These are phyloP conservation scores for Notodonta dromedarius DNA, from an alignment of 2,888 invertebrate species.

Conservation along the genomic window DNA sequence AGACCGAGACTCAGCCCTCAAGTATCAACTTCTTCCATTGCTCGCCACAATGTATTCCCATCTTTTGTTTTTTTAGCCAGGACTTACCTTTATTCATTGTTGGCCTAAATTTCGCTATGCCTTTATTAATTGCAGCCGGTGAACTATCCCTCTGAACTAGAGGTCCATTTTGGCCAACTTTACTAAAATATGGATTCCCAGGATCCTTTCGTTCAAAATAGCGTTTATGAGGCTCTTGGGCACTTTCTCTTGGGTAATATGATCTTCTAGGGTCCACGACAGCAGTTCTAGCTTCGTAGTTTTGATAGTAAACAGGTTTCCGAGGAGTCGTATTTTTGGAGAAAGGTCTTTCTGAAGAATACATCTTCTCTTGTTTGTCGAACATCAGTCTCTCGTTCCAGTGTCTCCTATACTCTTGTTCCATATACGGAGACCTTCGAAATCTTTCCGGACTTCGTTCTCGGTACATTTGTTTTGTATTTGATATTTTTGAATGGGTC, in stretches of 20 bases:
- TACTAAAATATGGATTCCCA: neutral
- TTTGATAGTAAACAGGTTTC: conserved; percentile 38
- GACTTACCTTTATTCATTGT: conserved; percentile 39
- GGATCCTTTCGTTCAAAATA: neutral
- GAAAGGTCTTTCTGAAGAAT: conserved; percentile 40
- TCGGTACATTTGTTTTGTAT: conserved; percentile 26
- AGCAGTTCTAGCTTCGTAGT: conserved; percentile 55
- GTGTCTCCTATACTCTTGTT: conserved; percentile 63
- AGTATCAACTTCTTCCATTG: conserved; percentile 61
- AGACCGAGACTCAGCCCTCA: conserved; percentile 42
- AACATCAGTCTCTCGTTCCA: conserved; percentile 62
- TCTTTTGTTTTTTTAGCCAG: conserved; percentile 61
- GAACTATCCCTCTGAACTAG: neutral
- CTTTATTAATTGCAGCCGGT: neutral
- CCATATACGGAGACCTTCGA: conserved; percentile 54
- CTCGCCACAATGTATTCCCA: conserved; percentile 51
- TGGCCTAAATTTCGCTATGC: neutral
- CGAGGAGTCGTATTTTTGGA: conserved; percentile 19
- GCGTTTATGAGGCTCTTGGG: neutral
- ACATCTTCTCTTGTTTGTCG: conserved; percentile 34
- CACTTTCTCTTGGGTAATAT: neutral
- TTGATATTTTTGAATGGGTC: conserved; percentile 48
- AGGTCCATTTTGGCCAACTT: neutral
- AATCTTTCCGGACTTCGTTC: conserved; percentile 37
- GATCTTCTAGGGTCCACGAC: conserved; percentile 5